Conservation (phyloP, 2,113 vertebrate genomes). For the Ranitomeya variabilis region DNA sequence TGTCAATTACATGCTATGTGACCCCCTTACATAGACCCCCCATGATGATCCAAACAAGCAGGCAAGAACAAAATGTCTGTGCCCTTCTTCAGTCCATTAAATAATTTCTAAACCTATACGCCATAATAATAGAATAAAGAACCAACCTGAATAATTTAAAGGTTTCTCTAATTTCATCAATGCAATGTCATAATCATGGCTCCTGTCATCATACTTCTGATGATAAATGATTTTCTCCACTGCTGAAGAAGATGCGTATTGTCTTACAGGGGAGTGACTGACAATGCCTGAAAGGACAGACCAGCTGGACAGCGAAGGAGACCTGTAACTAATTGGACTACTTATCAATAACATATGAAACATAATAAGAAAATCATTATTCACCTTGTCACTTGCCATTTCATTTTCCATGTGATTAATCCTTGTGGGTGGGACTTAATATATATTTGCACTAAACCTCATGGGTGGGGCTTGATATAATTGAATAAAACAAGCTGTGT, state of each 20-base stretch:
- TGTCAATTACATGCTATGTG: background rate
- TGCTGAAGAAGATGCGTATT: slow-evolving; percentile 65
- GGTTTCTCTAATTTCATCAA: slow-evolving; percentile 80
- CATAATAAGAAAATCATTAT: background rate
- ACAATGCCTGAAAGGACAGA: slow-evolving; percentile 76
- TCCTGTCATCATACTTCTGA: slow-evolving; percentile 78
- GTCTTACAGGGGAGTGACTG: slow-evolving; percentile 65
- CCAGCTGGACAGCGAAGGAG: slow-evolving; percentile 77
- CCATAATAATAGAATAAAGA: background rate
- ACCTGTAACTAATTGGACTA: slow-evolving; percentile 70
- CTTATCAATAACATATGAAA: background rate
- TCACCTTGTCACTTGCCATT: too few relatives aligned
- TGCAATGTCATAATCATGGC: slow-evolving; percentile 84
- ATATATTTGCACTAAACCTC: too few relatives aligned
- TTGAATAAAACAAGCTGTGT: too few relatives aligned
- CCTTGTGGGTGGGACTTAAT: too few relatives aligned
- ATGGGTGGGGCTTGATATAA: too few relatives aligned
- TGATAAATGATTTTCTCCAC: slow-evolving; percentile 83
- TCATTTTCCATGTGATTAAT: too few relatives aligned
- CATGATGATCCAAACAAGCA: background rate
- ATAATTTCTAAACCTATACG: background rate
- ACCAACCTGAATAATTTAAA: slow-evolving; percentile 81
- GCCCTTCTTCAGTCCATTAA: background rate
- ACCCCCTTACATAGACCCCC: background rate
- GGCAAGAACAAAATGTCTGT: background rate